Evolutionary conservation across 2,113 vertebrate genomes (phyloP), one percentile per base, ranked within the genome.

Genomic region (Syngnathus floridae): DNA sequence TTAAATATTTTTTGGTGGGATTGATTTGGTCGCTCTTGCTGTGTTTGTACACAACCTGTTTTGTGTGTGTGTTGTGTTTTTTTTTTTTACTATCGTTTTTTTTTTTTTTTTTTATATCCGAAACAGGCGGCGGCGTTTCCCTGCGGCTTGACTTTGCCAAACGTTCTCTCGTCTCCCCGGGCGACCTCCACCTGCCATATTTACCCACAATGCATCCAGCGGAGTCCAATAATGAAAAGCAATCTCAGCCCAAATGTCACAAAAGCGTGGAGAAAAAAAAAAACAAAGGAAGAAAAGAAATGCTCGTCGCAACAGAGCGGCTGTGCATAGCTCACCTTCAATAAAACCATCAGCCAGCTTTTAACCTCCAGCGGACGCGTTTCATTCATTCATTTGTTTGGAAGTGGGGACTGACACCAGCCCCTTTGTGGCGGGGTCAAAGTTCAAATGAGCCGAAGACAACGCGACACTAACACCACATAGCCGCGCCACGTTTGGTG

Each of bases 221-320:
- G 17, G 35, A 38, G 56, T 31, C 17, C 56, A 38, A 58, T 58
- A 37, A 58, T 38, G 36, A 58, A 58, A 58, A 58, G 56, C 56
- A 58, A 58, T 58, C 56, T 58, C 56, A n/a, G 17, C 16, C 56
- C 56, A 58, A 58, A 58, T 58, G 56, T 58, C 56, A 58, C 17
- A 58, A 1, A 8, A 35, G 31, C 16, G 31, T 7, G 5, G 14
- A 58, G 56, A 19, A 21, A 21, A 51, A 51, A 21, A 49, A 49
- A 21, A 21, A 21, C n/a, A 51, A 21, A 36, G 17, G 9, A 57
- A 19, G 16, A 57, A 17, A 36, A 36, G 55, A 57, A 38, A 37
- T 7, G 56, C 16, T 58, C 2, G 56, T 36, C 55, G 55, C 26
- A 57, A 57, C 26, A 7, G 31, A 57, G 55, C 55, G 3, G 55